phyloP scores from a whole-genome alignment of 2,113 vertebrate species.

The Xiphorhynchus elegans region DNA sequence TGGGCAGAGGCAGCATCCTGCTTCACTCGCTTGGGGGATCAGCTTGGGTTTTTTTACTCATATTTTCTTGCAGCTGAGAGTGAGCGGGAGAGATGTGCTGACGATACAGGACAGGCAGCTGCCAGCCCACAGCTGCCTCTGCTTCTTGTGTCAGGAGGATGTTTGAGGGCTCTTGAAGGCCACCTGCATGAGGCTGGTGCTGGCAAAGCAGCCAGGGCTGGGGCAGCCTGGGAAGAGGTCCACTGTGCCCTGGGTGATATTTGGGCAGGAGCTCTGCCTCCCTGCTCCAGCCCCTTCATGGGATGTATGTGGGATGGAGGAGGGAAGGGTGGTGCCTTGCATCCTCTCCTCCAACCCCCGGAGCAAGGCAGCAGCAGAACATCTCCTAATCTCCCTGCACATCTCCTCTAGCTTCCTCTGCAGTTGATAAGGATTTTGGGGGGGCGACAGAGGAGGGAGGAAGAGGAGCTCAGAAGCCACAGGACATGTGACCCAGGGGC shows the following conservation, averaged over 20 bases:
- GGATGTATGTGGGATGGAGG: background rate
- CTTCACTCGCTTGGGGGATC: background rate
- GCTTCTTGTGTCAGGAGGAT: background rate
- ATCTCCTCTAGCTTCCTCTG: conserved; percentile 18
- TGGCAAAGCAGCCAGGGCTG: background rate
- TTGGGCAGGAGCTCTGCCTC: background rate
- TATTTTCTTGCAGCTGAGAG: background rate
- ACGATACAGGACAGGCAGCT: background rate
- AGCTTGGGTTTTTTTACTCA: background rate
- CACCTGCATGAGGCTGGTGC: background rate
- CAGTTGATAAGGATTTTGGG: conserved; percentile 3
- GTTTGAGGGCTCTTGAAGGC: background rate
- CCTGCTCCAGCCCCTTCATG: accelerated
- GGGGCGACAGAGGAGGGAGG: background rate
- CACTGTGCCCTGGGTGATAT: accelerated
- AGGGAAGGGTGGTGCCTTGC: background rate
- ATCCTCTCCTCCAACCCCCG: background rate
- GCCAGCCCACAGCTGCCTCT: conserved; percentile 20
- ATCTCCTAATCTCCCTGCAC: conserved; percentile 6
- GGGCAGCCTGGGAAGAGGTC: background rate
- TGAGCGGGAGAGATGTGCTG: background rate
- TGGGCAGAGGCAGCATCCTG: conserved; percentile 14
- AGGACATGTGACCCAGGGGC: background rate
- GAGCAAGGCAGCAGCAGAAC: background rate
- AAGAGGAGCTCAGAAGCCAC: background rate